Base-by-base conservation (phyloP, 1,140 invertebrate species). In the Fragariocoptes setiger region DNA sequence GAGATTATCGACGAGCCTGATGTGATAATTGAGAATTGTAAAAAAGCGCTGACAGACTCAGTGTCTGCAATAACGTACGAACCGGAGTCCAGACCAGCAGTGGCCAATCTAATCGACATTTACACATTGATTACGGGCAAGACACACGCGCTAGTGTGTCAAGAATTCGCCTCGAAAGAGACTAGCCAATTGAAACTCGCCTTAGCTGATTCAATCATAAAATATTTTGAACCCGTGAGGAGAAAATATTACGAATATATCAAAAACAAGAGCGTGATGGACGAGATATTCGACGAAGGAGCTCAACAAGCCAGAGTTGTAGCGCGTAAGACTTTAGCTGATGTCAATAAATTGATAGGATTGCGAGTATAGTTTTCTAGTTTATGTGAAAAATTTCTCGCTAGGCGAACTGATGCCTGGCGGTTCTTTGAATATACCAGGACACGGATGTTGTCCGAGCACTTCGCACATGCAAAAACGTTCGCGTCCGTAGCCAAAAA, bases 31-130 rank as follows among this genome's bases (percentile, higher is more conserved):
- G 63, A 67, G 21, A 94, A 92, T 61, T 61, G 90, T 3, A 79
- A 75, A 53, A 90, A 86, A 59, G 70, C 88, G 0, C 56, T 90
- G 0, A 92, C 85, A 0, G 90, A 97, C 58, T 80, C 70, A 49
- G 78, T 65, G 0, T 77, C 79, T 3, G 67, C 68, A 52, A 64
- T 92, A 1, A 73, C 71, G 1, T 92, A 67, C 56, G 73, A 86
- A 47, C 71, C 71, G 0, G 63, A 66, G 39, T 59, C 53, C 2
- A 63, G 86, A 43, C 76, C 79, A 0, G 85, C 78, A 14, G 71
- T 94, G 16, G 66, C 79, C 14, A 92, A 90, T 63, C 60, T 95
- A 5, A 65, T 95, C 45, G 61, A 62, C 38, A 74, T 95, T 44
- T 77, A 90, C 61, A 71, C 73, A 21, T 57, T 74, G 35, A 58